Conservation (phyloP, 2,888 invertebrate species). For the Drosophila formosana region DNA sequence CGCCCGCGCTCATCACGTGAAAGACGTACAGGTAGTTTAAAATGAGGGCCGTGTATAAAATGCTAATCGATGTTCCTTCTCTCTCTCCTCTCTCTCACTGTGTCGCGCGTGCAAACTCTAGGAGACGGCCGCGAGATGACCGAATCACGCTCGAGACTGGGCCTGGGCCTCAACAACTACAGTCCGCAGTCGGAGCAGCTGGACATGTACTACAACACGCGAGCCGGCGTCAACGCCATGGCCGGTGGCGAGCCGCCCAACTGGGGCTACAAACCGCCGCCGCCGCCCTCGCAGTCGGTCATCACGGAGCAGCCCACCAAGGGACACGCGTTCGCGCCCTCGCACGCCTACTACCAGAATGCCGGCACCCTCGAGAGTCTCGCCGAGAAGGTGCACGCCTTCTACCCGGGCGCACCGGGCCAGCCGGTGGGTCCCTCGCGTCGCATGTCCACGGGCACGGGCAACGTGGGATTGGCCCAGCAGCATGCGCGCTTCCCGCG, state of each 20-base stretch:
- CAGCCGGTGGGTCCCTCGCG: conserved; percentile 85
- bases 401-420: conserved; percentile 88
- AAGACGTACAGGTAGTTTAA: conserved; percentile 85
- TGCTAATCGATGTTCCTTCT: conserved; percentile 71
- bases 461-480: conserved; percentile 81
- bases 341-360: conserved; percentile 93
- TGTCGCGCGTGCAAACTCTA: conserved; percentile 34
- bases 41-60: conserved; percentile 77
- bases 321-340: conserved; percentile 91
- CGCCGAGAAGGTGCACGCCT: conserved; percentile 96
- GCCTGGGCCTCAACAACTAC: conserved; percentile 89
- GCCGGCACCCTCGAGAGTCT: conserved; percentile 92
- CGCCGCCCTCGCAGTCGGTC: conserved; percentile 89
- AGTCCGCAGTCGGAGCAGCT: conserved; percentile 89
- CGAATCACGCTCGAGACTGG: conserved; percentile 90
- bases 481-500: conserved; percentile 89
- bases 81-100: conserved; percentile 5
- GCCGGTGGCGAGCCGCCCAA: conserved; percentile 83
- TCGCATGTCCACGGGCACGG: conserved; percentile 89
- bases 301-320: conserved; percentile 97
- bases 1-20: conserved; percentile 85
- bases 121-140: conserved; percentile 93
- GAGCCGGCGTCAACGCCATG: conserved; percentile 88
- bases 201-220: conserved; percentile 93
- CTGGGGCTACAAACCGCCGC: conserved; percentile 85